Evolutionary conservation across 2,113 vertebrate species (phyloP).

Genomic region (Dipodomys merriami): DNA sequence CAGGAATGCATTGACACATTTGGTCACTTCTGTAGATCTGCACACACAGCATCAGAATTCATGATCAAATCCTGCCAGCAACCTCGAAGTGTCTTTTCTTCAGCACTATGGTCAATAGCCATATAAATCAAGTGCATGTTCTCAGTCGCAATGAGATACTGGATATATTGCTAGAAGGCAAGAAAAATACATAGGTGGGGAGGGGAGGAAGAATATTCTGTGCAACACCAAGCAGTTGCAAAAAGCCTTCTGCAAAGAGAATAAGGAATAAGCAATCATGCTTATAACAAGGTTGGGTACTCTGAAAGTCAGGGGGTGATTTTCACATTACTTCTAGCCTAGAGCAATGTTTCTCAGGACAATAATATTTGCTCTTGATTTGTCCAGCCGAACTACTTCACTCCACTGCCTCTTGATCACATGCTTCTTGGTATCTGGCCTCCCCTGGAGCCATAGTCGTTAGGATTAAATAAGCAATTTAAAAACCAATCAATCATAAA

Average conservation of each 20-base stretch:
- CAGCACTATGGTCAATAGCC: background rate
- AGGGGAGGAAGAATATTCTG: background rate
- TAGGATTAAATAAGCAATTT: slow-evolving; percentile 77
- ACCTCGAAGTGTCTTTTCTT: slow-evolving; percentile 19
- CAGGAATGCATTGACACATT: background rate
- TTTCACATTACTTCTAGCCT: slow-evolving; percentile 54
- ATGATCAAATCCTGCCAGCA: slow-evolving; percentile 37
- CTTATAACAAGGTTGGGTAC: slow-evolving; percentile 55
- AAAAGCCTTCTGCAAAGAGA: slow-evolving; percentile 56
- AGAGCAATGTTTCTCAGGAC: slow-evolving; percentile 45
- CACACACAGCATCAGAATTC: slow-evolving; percentile 22
- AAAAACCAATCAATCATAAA: slow-evolving; percentile 70
- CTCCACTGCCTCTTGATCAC: slow-evolving; percentile 50
- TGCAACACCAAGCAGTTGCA: slow-evolving; percentile 49
- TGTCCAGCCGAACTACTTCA: slow-evolving; percentile 44
- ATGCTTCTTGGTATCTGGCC: slow-evolving; percentile 33
- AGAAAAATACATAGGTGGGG: slow-evolving; percentile 26
- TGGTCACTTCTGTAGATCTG: background rate
- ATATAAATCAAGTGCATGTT: slow-evolving; percentile 58
- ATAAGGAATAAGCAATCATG: background rate
- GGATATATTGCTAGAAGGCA: slow-evolving; percentile 50
- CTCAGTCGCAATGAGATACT: slow-evolving; percentile 50
- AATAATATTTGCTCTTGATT: slow-evolving; percentile 43
- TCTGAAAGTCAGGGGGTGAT: slow-evolving; percentile 51
- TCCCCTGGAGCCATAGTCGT: slow-evolving; percentile 51